Conservation (phyloP, 2,797 vertebrate genomes). For the Octomys mimax region DNA sequence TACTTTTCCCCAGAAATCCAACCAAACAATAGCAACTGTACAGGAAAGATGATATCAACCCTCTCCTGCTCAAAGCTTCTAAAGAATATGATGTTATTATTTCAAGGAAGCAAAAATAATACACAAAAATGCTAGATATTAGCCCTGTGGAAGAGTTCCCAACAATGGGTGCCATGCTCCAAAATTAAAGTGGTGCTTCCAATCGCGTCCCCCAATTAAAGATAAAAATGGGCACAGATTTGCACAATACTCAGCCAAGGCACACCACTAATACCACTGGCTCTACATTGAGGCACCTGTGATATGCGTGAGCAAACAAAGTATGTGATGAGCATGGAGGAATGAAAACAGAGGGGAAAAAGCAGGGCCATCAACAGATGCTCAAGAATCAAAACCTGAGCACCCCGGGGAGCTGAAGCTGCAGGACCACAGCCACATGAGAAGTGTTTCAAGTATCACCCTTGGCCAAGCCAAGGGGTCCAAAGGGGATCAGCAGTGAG, state of each 20-base stretch:
- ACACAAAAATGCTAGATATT: accelerated
- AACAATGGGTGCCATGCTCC: accelerated
- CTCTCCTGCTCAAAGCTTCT: neutral
- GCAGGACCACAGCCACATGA: accelerated
- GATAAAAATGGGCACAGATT: neutral
- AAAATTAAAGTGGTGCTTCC: accelerated
- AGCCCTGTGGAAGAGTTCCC: too few relatives aligned
- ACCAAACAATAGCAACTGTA: neutral
- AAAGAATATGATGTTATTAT: neutral
- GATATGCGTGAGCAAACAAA: neutral
- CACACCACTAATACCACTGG: neutral
- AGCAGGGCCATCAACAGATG: accelerated
- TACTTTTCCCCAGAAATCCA: neutral
- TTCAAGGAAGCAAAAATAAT: neutral
- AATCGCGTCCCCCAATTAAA: neutral
- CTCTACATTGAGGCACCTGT: neutral
- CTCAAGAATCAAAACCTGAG: neutral
- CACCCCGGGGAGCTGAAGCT: too few relatives aligned
- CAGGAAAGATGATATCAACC: accelerated
- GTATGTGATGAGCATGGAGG: neutral
- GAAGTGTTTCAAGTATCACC: neutral
- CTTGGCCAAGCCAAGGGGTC: neutral
- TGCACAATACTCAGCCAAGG: neutral
- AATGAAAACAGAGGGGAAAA: too few relatives aligned
- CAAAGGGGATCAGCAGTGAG: too few relatives aligned